Evolutionary conservation across 2,113 vertebrate genomes (phyloP).

Genomic region (Oryzias woworae): DNA sequence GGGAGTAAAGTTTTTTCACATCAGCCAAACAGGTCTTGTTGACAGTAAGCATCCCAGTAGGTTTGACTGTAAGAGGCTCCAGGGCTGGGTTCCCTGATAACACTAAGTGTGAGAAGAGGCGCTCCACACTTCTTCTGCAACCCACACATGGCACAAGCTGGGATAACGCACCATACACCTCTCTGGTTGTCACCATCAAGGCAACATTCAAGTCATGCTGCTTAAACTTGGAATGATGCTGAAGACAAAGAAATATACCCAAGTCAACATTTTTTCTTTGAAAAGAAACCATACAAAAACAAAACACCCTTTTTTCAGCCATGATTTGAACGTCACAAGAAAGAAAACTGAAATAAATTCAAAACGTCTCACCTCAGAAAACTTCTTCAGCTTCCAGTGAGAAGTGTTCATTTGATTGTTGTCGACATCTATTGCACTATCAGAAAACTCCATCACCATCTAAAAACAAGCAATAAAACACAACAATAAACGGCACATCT

Average conservation of each 20-base stretch:
- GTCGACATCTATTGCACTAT: constrained; percentile 88
- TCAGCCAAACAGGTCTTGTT: constrained; percentile 89
- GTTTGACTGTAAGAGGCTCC: constrained; percentile 90
- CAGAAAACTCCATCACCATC: constrained; percentile 99
- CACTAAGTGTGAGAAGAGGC: constrained; percentile 92
- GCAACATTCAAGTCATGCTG: constrained; percentile 89
- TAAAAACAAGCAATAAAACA: constrained; percentile 50
- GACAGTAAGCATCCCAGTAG: constrained; percentile 89
- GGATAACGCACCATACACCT: constrained; percentile 88
- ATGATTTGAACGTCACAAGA: neutral
- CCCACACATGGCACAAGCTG: constrained; percentile 96
- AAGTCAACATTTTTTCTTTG: constrained; percentile 6
- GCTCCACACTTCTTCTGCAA: constrained; percentile 94
- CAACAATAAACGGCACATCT: neutral
- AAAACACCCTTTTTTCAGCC: neutral
- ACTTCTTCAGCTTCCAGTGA: constrained; percentile 83
- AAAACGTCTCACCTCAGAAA: constrained; percentile 85
- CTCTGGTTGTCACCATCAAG: constrained; percentile 92
- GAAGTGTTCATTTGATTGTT: constrained; percentile 84
- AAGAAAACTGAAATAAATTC: neutral
- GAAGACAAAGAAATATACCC: constrained; percentile 5
- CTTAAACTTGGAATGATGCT: constrained; percentile 92
- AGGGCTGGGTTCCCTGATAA: constrained; percentile 93
- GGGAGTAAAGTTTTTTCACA: constrained; percentile 89
- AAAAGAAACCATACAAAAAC: neutral